phyloP scores from a whole-genome alignment of 2,797 vertebrate species.

The Micrastur ruficollis region DNA sequence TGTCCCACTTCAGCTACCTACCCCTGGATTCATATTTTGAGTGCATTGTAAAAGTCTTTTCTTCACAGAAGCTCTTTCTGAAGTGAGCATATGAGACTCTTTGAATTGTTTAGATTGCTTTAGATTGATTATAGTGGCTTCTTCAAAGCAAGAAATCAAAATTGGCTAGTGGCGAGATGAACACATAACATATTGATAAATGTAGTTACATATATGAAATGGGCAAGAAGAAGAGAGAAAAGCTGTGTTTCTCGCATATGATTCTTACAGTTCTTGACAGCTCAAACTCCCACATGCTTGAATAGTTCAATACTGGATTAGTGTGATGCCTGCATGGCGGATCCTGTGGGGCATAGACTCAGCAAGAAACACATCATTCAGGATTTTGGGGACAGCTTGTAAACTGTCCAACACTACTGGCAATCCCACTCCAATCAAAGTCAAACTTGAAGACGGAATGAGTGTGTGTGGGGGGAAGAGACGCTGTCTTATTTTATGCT shows the following conservation, averaged over 20 bases:
- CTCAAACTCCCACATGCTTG: conserved; percentile 58
- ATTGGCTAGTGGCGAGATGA: conserved; percentile 6
- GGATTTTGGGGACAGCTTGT: conserved; percentile 53
- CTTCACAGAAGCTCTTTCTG: neutral
- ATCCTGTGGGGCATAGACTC: conserved; percentile 53
- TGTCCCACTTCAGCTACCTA: neutral
- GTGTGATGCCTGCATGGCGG: conserved; percentile 74
- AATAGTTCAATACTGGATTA: conserved; percentile 72
- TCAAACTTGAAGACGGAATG: neutral
- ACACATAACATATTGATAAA: conserved; percentile 36
- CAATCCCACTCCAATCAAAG: conserved; percentile 18
- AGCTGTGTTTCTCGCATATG: conserved; percentile 17
- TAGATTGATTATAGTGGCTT: neutral
- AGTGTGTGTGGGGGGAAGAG: accelerated
- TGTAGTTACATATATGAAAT: conserved; percentile 47
- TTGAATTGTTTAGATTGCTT: conserved; percentile 11
- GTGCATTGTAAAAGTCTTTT: neutral
- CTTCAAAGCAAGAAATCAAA: conserved; percentile 41
- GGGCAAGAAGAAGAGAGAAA: conserved; percentile 37
- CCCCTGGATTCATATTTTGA: accelerated
- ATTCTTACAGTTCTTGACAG: conserved; percentile 67
- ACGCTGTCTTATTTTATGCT: neutral
- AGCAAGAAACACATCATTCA: conserved; percentile 42
- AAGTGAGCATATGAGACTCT: neutral
- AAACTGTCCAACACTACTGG: conserved; percentile 31